Evolutionary conservation across 2,797 vertebrate genomes (phyloP), one percentile per base, ranked within the genome.

Genomic region (Anguilla anguilla): DNA sequence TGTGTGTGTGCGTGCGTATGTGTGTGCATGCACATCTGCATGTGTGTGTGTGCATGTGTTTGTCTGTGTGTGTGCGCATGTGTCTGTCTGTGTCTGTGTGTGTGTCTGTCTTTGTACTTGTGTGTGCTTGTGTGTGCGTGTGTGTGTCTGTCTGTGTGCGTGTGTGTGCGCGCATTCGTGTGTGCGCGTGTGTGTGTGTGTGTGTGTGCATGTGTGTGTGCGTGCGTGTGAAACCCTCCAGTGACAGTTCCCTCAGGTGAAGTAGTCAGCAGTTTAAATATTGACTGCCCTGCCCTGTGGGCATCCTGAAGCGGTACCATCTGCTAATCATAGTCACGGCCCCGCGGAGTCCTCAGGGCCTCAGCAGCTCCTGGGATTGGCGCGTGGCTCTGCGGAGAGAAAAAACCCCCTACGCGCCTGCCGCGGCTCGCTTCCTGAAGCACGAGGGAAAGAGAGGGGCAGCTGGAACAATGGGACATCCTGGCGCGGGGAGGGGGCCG

Each of bases 101-200:
- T 39, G 55, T 25, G 6, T 31, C 5, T 15, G 53, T 28, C 53
- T 46, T 3, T 83, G 39, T 84, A 46, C 15, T 1, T 81, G 77
- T 81, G 35, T 81, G 77, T 46, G 79, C 49, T 43, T 85, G 85
- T 77, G 57, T 64, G 67, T 83, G 74, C 89, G 74, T 89, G 88
- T 89, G 64, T 35, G 57, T 69, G 61, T 81, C 0, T 81, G 77
- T 35, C 10, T 81, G 77, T 81, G 35, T 81, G 77, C 17, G 79
- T 82, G 79, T 85, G 85, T 77, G 57, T 72, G 67, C 83, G 74
- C 89, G n/a, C n/a, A n/a, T n/a, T 67, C 89, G 88, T 89, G 64
- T 88, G 88, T 85, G 89, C 90, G 90, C 82, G 89, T 87, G 87
- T 91, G 91, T 90, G 87, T 86, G 85, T 28, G 67, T 74, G 13